Evolutionary conservation across 2,113 vertebrate genomes (phyloP).

Genomic region (Martes martes): DNA sequence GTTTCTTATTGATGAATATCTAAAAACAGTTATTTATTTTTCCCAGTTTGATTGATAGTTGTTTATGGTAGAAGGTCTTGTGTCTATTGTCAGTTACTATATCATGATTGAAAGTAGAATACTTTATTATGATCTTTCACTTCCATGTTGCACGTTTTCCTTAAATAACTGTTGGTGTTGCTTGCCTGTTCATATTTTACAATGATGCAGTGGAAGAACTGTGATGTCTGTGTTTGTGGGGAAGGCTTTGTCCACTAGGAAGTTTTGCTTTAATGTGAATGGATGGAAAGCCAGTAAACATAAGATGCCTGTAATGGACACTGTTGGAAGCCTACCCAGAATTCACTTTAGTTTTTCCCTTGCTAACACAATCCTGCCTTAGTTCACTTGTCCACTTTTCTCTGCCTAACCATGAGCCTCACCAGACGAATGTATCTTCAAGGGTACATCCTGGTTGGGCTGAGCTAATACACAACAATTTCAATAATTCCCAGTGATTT

Average conservation of each 20-base stretch:
- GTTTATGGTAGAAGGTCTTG: background rate
- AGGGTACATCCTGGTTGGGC: background rate
- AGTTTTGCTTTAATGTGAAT: background rate
- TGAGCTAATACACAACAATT: background rate
- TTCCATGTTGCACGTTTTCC: background rate
- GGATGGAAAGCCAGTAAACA: background rate
- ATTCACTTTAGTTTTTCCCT: background rate
- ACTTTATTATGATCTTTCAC: background rate
- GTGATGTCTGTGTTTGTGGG: background rate
- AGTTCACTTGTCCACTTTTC: background rate
- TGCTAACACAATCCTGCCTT: background rate
- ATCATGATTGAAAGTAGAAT: background rate
- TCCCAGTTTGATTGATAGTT: background rate
- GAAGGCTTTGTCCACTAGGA: background rate
- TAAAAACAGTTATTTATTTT: background rate
- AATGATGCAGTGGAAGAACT: background rate
- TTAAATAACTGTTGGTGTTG: background rate
- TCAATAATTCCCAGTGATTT: background rate
- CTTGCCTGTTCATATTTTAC: background rate
- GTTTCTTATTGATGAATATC: background rate
- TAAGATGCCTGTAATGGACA: background rate
- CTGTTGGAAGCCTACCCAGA: background rate
- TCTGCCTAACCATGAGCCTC: background rate
- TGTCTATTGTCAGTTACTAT: background rate
- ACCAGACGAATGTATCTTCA: background rate